Evolutionary conservation across 2,113 vertebrate genomes (phyloP).

Genomic region (Dicrurus megarhynchus): DNA sequence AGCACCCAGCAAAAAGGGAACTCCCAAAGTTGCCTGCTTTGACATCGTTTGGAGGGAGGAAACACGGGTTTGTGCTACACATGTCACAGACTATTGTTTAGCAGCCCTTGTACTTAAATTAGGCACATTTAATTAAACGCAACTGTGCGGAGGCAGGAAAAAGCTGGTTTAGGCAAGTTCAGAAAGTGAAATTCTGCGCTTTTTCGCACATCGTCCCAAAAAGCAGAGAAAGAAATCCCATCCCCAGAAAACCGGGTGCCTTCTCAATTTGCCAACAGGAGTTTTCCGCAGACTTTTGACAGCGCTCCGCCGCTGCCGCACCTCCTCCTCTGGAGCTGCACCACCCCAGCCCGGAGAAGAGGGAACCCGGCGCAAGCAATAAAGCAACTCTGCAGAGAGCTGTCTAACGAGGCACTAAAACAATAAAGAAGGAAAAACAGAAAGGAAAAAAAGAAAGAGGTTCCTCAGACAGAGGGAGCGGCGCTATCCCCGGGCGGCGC

Average conservation of each 20-base stretch:
- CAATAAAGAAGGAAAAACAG: too few species aligned
- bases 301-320: neutral
- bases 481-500: neutral
- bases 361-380: neutral
- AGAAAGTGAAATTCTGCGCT: slow-evolving; percentile 57
- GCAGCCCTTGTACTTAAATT: slow-evolving; percentile 67
- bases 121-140: slow-evolving; percentile 69
- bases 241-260: neutral
- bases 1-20: neutral
- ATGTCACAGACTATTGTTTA: slow-evolving; percentile 62
- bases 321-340: neutral
- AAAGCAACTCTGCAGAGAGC: rapidly evolving
- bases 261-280: neutral
- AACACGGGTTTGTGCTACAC: slow-evolving; percentile 19
- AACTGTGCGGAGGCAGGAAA: slow-evolving; percentile 66
- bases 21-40: slow-evolving; percentile 15
- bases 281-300: neutral
- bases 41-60: neutral
- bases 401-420: neutral
- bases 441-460: rapidly evolving
- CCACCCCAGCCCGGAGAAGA: neutral
- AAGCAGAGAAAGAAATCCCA: neutral
- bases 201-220: slow-evolving; percentile 34
- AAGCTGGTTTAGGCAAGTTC: slow-evolving; percentile 73
- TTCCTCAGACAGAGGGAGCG: neutral